Base-by-base conservation (phyloP, 2,797 vertebrate genomes). In the Xenentodon cancila region DNA sequence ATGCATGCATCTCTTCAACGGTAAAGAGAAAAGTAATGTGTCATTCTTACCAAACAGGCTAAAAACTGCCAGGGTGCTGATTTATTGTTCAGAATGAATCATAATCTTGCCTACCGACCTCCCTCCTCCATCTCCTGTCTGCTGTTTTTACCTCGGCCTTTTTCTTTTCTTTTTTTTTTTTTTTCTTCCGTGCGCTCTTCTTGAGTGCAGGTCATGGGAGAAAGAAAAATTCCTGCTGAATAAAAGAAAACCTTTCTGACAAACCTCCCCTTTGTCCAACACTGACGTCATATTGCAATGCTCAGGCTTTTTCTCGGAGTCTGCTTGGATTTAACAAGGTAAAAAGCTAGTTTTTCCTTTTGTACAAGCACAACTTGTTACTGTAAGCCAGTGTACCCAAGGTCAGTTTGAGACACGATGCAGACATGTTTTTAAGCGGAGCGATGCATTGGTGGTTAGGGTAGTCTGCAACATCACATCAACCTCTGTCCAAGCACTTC, bases 51-150 rank as follows among this genome's bases (percentile, higher is more conserved):
- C 16, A 62, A 68, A 16, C 37, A 40, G 13, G 15, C 17, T 5
- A 19, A 61, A 64, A 61, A 62, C 7, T 1, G 17, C 5, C 0
- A 2, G 43, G 27, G 43, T 47, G 51, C 54, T 51, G 57, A 68
- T 42, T 59, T 42, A 19, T 47, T 16, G 13, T 9, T 70, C 9
- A 21, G 53, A 62, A 55, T 77, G 16, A 83, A 58, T 79, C 82
- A 74, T 21, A 19, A 48, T 34, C 18, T 48, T 19, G 1, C 40
- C 56, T 11, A 25, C 37, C 1, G 19, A 62, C 11, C 30, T 40
- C 20, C 5, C 5, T 54, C 43, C 34, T 47, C 32, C 7, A 1
- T 5, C 54, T 53, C 19, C 46, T 16, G 43, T 64, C 49, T 47
- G 48, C 5, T 9, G 50, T 47, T 20, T 40, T 57, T 17, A 44